Percentiles rank a stretch among this genome's conserved stretches.
phyloP scores from a whole-genome alignment of 2,113 vertebrate species.

The Ptilonorhynchus violaceus region DNA sequence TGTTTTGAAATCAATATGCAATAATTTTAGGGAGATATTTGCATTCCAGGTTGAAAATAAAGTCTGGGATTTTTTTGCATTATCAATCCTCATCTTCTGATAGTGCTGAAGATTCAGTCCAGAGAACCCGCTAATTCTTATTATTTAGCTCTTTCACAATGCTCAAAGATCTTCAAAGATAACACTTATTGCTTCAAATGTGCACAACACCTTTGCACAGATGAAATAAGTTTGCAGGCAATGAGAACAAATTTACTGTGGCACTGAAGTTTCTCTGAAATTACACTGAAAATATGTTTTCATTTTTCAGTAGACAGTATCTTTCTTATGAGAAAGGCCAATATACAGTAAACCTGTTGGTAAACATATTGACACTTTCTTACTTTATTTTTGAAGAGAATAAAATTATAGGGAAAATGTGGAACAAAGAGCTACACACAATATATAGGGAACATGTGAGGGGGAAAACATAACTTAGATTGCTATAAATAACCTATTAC shows the following conservation, averaged over 20 bases:
- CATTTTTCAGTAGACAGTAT: background rate
- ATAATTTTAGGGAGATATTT: background rate
- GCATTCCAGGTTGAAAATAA: conserved; percentile 1
- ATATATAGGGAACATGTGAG: background rate
- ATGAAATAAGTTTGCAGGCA: background rate
- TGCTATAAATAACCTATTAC: background rate
- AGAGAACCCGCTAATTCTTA: conserved; percentile 15
- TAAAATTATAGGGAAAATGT: background rate
- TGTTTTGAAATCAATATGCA: background rate
- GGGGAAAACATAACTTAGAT: background rate
- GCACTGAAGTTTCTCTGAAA: conserved; percentile 9
- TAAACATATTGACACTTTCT: background rate
- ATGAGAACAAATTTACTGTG: conserved; percentile 6
- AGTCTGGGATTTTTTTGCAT: background rate
- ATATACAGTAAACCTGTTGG: background rate
- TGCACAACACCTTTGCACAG: background rate
- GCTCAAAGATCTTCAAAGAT: background rate
- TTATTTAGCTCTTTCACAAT: conserved; percentile 29
- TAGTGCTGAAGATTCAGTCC: background rate
- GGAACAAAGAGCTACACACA: background rate
- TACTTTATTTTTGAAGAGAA: background rate
- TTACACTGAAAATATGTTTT: background rate
- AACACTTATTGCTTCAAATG: conserved; percentile 5
- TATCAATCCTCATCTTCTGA: background rate
- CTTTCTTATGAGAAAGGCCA: background rate